These are phyloP conservation scores for Phoenicopterus ruber DNA, from an alignment of 2,113 vertebrate species.

Conservation along the genomic window DNA sequence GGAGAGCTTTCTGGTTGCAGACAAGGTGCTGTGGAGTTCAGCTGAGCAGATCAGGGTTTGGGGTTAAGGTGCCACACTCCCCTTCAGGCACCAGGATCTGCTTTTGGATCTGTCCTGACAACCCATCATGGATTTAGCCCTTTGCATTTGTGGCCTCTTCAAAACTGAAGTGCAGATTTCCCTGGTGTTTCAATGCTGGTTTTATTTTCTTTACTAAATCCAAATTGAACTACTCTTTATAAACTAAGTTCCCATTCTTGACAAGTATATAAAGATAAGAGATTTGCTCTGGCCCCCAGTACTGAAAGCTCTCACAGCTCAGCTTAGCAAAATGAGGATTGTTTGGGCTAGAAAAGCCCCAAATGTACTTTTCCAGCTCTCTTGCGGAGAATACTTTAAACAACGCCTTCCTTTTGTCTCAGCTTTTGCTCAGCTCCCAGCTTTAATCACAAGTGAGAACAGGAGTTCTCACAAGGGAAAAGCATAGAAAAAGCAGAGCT, in stretches of 20 bases:
- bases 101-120: background rate
- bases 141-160: background rate
- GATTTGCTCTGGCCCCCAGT: background rate
- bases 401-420: background rate
- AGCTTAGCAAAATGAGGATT: background rate
- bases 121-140: rapidly evolving
- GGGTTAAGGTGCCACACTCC: background rate
- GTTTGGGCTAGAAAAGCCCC: background rate
- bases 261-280: background rate
- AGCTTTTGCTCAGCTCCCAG: background rate
- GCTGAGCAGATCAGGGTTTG: background rate
- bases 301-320: background rate
- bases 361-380: background rate
- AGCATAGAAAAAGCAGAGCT: background rate
- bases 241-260: background rate
- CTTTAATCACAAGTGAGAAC: background rate
- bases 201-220: background rate
- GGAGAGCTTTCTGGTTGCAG: background rate
- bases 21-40: background rate
- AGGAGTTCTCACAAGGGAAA: background rate
- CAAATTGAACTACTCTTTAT: background rate
- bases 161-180: background rate
- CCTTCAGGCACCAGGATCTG: background rate
- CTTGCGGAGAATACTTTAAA: background rate
- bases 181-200: background rate